Evolutionary conservation across 1,140 invertebrate species (phyloP).

Genomic region (Tenebrio molitor): DNA sequence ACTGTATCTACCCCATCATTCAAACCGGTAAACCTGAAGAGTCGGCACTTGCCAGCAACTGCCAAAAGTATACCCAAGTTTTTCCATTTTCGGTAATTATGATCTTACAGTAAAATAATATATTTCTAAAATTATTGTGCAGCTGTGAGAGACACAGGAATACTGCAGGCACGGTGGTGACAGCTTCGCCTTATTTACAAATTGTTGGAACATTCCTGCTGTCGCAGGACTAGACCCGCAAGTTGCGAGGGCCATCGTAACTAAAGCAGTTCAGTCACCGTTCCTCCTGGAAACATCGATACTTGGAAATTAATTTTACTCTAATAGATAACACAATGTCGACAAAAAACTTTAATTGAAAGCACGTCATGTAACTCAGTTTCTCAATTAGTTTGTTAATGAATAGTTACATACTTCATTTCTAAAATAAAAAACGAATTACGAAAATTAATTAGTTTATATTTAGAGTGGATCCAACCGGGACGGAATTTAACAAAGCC

Average conservation of each 20-base stretch:
- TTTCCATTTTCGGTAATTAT: no score
- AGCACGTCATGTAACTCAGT: no score
- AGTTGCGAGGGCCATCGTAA: slow-evolving; percentile 5
- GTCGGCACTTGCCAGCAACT: no score
- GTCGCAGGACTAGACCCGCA: slow-evolving; percentile 17
- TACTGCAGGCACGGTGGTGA: slow-evolving; percentile 13
- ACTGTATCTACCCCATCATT: no score
- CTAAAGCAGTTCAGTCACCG: slow-evolving; percentile 20
- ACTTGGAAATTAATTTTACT: slow-evolving; percentile 18
- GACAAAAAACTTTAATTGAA: neutral
- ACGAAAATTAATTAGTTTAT: no score
- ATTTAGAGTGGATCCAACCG: no score
- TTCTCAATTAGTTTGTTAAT: no score
- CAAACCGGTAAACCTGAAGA: no score
- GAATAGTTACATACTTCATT: no score
- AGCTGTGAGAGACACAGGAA: slow-evolving; percentile 9
- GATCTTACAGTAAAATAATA: slow-evolving; percentile 17
- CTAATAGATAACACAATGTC: neutral
- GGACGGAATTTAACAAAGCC: no score
- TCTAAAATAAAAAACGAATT: no score
- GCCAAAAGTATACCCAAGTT: no score
- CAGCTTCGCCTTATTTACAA: slow-evolving; percentile 31
- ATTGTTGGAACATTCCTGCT: slow-evolving; percentile 33
- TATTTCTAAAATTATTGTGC: neutral
- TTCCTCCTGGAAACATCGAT: neutral